phyloP scores from a whole-genome alignment of 2,797 vertebrate species.

The Cossypha polioptera region DNA sequence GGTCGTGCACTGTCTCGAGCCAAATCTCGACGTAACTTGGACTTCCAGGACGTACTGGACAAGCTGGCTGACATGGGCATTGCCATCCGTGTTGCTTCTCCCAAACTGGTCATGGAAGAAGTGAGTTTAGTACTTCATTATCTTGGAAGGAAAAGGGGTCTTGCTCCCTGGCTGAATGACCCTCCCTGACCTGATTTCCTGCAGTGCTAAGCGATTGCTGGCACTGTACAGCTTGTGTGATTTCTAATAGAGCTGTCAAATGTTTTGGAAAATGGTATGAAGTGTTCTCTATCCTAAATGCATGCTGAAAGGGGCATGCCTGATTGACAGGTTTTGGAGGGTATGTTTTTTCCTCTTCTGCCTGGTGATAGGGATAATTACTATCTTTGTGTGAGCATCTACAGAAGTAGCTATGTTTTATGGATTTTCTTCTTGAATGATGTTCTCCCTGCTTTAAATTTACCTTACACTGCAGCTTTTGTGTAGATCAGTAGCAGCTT shows the following conservation, averaged over 20 bases:
- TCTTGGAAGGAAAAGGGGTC: neutral
- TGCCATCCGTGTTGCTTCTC: slow-evolving; percentile 95
- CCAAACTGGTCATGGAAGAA: slow-evolving; percentile 99
- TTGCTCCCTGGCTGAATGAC: neutral
- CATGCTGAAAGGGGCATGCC: neutral
- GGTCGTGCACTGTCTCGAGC: slow-evolving; percentile 94
- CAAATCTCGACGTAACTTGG: slow-evolving; percentile 94
- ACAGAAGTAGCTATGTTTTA: neutral
- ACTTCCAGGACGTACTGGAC: slow-evolving; percentile 99
- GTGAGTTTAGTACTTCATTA: slow-evolving; percentile 70
- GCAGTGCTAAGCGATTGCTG: neutral
- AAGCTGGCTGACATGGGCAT: slow-evolving; percentile 96
- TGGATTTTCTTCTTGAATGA: neutral
- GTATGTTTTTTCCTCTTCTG: neutral
- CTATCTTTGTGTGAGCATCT: neutral
- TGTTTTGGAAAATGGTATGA: neutral
- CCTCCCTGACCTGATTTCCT: neutral
- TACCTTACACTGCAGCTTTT: neutral
- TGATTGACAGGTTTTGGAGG: neutral
- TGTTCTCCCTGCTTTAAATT: neutral
- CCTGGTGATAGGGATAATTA: neutral
- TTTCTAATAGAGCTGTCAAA: neutral
- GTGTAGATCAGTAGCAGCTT: neutral
- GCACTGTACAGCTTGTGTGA: neutral
- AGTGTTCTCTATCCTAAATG: neutral